Conservation (phyloP, 2,113 vertebrate genomes). For the Toxostoma redivivum region DNA sequence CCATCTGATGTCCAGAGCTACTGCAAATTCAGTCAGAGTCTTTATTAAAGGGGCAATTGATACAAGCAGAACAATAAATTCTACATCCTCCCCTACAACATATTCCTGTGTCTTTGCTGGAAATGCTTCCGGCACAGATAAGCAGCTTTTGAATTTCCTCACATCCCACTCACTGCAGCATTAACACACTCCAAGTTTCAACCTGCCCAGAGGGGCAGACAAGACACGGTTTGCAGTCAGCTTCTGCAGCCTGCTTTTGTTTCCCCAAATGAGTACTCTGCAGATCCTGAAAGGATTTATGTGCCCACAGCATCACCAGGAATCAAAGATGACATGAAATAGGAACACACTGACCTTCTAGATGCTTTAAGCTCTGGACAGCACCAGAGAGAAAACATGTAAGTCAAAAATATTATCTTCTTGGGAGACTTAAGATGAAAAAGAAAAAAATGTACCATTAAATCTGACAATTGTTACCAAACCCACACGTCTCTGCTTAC, state of each 20-base stretch:
- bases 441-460: conserved; percentile 24
- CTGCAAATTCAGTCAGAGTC: neutral
- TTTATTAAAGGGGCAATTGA: neutral
- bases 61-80: neutral
- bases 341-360: neutral
- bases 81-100: neutral
- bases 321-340: rapidly evolving
- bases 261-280: neutral
- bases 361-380: neutral
- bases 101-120: neutral
- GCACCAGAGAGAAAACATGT: neutral
- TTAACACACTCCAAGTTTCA: neutral
- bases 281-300: neutral
- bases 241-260: neutral
- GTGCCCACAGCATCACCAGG: neutral
- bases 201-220: neutral
- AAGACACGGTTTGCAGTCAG: neutral
- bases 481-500: conserved; percentile 10
- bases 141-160: neutral
- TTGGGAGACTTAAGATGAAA: neutral
- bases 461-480: neutral
- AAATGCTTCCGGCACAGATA: neutral
- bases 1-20: neutral
- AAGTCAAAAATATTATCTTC: conserved; percentile 31
- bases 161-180: neutral